Percentiles rank a stretch among this genome's conserved stretches.
Conservation (phyloP, 2,888 invertebrate species). For the Drosophila monieri region DNA sequence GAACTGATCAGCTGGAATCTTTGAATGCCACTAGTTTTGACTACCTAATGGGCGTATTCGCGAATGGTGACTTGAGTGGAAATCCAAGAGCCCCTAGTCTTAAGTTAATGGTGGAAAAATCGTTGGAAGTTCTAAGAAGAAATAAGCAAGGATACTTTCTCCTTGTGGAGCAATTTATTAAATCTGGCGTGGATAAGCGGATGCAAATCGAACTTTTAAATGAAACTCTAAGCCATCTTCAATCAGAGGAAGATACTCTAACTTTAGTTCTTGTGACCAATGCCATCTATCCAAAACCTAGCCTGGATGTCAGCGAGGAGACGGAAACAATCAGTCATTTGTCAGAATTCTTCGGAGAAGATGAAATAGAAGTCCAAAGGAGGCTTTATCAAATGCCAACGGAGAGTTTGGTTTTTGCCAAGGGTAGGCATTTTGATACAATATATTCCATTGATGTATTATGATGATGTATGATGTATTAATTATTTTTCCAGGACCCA, state of each 20-base stretch:
- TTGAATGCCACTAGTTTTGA: slow-evolving; percentile 87
- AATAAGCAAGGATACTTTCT: slow-evolving; percentile 88
- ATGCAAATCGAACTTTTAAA: slow-evolving; percentile 89
- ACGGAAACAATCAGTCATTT: slow-evolving; percentile 31
- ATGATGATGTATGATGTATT: no score
- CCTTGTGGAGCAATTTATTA: slow-evolving; percentile 92
- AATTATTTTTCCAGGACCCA: slow-evolving; percentile 87
- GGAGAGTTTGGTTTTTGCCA: slow-evolving; percentile 65
- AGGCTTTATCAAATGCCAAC: slow-evolving; percentile 50
- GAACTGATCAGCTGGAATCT: slow-evolving; percentile 86
- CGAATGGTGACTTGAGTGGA: slow-evolving; percentile 89
- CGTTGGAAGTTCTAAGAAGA: slow-evolving; percentile 89
- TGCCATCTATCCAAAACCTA: slow-evolving; percentile 49
- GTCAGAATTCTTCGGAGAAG: slow-evolving; percentile 21
- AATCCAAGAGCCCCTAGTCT: slow-evolving; percentile 88
- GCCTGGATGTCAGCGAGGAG: slow-evolving; percentile 56
- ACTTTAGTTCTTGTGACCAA: slow-evolving; percentile 59
- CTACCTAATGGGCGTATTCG: slow-evolving; percentile 91
- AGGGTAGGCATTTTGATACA: slow-evolving; percentile 44
- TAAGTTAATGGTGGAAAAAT: slow-evolving; percentile 89
- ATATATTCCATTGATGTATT: not conserved
- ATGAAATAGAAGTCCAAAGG: slow-evolving; percentile 28
- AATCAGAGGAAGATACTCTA: slow-evolving; percentile 39
- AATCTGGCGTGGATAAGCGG: slow-evolving; percentile 90
- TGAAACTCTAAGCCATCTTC: slow-evolving; percentile 86